Percentiles rank a stretch among this genome's conserved stretches.
phyloP scores from a whole-genome alignment of 1,140 invertebrate species.

The Lepidostoma basale region DNA sequence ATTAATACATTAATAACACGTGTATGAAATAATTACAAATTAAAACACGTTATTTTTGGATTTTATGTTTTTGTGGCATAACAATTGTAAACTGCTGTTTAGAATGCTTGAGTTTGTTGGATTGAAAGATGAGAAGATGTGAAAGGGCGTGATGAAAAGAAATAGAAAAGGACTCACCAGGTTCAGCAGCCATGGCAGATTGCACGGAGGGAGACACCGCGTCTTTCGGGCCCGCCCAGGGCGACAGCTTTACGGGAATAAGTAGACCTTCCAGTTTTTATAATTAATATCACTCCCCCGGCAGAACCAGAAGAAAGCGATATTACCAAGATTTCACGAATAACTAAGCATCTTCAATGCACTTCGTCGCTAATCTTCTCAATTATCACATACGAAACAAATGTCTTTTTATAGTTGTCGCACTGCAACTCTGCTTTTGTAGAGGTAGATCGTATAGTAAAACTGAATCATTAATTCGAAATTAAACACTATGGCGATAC shows the following conservation, averaged over 20 bases:
- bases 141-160: too few relatives aligned
- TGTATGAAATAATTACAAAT: too few relatives aligned
- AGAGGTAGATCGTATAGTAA: constrained; percentile 10
- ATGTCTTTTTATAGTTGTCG: not conserved
- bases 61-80: too few relatives aligned
- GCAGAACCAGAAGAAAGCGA: too few relatives aligned
- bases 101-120: too few relatives aligned
- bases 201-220: constrained; percentile 56
- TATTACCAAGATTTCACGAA: not conserved
- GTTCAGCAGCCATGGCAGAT: constrained; percentile 60
- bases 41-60: too few relatives aligned
- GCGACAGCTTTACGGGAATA: constrained; percentile 34
- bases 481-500: constrained; percentile 13
- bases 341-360: constrained; percentile 7
- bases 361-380: not conserved
- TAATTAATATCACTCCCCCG: not conserved
- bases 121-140: too few relatives aligned
- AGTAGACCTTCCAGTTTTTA: constrained; percentile 11
- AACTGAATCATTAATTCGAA: not conserved
- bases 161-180: constrained; percentile 53
- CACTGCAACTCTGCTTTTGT: not conserved
- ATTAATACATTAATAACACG: too few relatives aligned
- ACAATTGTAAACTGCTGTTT: too few relatives aligned
- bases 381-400: not conserved
- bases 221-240: constrained; percentile 30